Conservation (phyloP, 2,113 vertebrate genomes). For the Albula glossodonta region DNA sequence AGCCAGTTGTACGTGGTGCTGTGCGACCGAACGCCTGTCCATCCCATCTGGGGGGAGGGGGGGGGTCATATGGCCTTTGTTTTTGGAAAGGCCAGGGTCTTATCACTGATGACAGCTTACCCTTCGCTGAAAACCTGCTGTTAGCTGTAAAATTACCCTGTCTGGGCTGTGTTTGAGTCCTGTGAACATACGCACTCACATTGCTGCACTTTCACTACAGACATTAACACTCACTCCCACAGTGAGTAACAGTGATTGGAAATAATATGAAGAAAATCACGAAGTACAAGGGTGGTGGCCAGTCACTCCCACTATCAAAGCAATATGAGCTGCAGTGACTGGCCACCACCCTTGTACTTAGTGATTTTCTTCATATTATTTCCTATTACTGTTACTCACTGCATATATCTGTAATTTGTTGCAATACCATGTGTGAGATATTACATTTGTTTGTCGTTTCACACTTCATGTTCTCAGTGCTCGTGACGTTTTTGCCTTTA, state of each 20-base stretch:
- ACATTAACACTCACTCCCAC: background rate
- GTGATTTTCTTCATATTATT: background rate
- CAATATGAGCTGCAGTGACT: background rate
- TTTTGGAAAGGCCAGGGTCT: background rate
- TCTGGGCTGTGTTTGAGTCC: background rate
- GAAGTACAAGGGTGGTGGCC: too few relatives aligned
- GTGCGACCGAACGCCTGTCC: background rate
- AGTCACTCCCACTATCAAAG: background rate
- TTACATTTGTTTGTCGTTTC: too few relatives aligned
- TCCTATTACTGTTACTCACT: too few relatives aligned
- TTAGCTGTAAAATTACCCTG: background rate
- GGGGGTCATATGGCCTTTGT: background rate
- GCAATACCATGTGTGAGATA: too few relatives aligned
- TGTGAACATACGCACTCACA: background rate
- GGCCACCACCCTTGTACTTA: background rate
- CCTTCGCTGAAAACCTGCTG: background rate
- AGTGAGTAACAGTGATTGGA: too few relatives aligned
- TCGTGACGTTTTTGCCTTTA: background rate
- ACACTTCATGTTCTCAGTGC: too few relatives aligned
- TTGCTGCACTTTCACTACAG: background rate
- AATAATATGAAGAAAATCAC: too few relatives aligned
- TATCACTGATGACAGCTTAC: background rate
- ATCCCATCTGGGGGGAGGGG: background rate
- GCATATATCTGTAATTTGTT: too few relatives aligned
- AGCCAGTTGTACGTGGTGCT: background rate